A percentile compares a stretch with the other conserved stretches of the same genome.
Evolutionary conservation across 1,140 invertebrate species (phyloP).

Genomic region (Papilio dardanus): DNA sequence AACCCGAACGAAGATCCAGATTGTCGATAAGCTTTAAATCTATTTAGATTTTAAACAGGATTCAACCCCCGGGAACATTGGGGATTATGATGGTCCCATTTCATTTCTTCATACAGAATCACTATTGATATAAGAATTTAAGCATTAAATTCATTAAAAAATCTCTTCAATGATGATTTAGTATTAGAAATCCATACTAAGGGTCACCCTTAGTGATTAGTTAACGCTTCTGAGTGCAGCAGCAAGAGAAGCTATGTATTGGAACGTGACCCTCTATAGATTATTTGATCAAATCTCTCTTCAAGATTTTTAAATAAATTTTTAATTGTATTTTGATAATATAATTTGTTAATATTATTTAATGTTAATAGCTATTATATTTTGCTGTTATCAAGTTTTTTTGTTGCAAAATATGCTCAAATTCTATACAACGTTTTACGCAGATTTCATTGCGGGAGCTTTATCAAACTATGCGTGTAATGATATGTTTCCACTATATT

Average conservation of each 20-base stretch:
- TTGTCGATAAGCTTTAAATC: constrained; percentile 11
- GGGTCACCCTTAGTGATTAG: too few relatives aligned
- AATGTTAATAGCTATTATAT: not conserved
- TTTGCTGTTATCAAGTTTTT: not conserved
- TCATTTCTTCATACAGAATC: not conserved
- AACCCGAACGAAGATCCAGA: constrained; percentile 3
- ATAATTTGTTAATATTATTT: not conserved
- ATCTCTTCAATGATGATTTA: too few relatives aligned
- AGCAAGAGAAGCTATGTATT: too few relatives aligned
- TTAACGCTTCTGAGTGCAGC: too few relatives aligned
- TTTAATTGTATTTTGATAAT: too few relatives aligned
- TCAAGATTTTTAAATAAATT: too few relatives aligned
- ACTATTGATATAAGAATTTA: too few relatives aligned
- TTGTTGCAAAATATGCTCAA: not conserved
- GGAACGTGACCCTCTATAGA: too few relatives aligned
- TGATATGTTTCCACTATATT: constrained; percentile 5
- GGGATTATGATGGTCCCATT: constrained; percentile 12
- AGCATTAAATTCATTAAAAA: too few relatives aligned
- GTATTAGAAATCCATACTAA: too few relatives aligned
- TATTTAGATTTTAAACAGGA: constrained; percentile 16
- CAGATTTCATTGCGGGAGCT: constrained; percentile 22
- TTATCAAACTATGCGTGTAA: constrained; percentile 27
- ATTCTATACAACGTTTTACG: constrained; percentile 9
- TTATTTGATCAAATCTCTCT: too few relatives aligned
- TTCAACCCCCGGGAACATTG: not conserved